These are phyloP conservation scores for Macrobrachium rosenbergii DNA, from an alignment of 1,140 invertebrate species.

Conservation along the genomic window DNA sequence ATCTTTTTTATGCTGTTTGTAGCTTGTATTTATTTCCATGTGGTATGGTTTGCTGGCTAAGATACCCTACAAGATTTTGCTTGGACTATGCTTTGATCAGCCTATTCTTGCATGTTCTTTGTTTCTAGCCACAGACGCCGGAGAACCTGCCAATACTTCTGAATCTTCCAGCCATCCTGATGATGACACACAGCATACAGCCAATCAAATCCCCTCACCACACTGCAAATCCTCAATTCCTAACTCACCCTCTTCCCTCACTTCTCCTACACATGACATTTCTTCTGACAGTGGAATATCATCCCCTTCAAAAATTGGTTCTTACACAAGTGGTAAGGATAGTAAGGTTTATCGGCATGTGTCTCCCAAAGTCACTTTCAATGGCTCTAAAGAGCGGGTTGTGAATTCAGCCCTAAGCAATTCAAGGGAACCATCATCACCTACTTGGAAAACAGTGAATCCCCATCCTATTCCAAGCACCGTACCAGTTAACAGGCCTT, in stretches of 20 bases:
- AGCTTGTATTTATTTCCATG: conserved; percentile 34
- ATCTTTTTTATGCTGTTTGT: conserved; percentile 37
- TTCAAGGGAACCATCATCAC: conserved; percentile 41
- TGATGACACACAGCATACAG: conserved; percentile 54
- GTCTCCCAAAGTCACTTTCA: conserved; percentile 50
- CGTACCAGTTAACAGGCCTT: too few relatives aligned
- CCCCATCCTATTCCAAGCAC: conserved; percentile 25
- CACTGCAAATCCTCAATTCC: conserved; percentile 47
- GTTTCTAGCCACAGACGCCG: conserved; percentile 61
- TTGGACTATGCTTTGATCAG: conserved; percentile 54
- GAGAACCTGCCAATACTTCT: conserved; percentile 53
- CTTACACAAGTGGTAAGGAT: conserved; percentile 58
- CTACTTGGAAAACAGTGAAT: conserved; percentile 3
- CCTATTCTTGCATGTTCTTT: conserved; percentile 64
- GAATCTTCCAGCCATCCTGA: conserved; percentile 45
- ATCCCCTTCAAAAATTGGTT: conserved; percentile 50
- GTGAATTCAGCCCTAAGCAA: conserved; percentile 56
- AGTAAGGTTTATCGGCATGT: conserved; percentile 62
- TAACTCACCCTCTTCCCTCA: conserved; percentile 41
- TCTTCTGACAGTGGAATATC: conserved; percentile 59
- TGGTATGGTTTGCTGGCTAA: conserved; percentile 54
- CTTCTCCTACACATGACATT: conserved; percentile 53
- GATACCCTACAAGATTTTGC: conserved; percentile 43
- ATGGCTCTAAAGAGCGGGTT: conserved; percentile 29
- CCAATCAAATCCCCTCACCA: conserved; percentile 50